Evolutionary conservation across 1,140 invertebrate genomes (phyloP).

Genomic region (Brachystomella parvula): DNA sequence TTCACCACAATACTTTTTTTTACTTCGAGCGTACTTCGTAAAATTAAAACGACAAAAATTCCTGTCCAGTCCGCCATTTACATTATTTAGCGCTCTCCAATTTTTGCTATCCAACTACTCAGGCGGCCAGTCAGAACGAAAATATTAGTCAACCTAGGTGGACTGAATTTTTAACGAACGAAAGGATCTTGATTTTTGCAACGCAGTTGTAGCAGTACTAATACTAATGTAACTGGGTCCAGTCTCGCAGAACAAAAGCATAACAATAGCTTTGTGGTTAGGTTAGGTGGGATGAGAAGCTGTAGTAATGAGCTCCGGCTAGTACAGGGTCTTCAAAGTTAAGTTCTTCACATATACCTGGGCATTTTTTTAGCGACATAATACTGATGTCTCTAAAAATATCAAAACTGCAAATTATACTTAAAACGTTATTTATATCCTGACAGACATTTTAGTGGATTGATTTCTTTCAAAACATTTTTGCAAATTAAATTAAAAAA

Average conservation of each 20-base stretch:
- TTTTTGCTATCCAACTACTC: not conserved
- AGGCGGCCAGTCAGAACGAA: not conserved
- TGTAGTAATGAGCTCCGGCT: not conserved
- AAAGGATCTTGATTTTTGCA: no score
- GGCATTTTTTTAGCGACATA: not conserved
- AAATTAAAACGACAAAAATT: slow-evolving; percentile 6
- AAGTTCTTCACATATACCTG: not conserved
- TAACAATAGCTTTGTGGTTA: not conserved
- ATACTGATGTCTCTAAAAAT: not conserved
- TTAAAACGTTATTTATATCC: not conserved
- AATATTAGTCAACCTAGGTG: not conserved
- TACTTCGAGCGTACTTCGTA: no score
- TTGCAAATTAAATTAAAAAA: no score
- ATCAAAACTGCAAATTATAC: not conserved
- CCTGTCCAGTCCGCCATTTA: slow-evolving; percentile 1
- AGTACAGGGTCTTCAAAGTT: not conserved
- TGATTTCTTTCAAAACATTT: no score
- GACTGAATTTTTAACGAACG: no score
- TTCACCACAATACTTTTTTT: no score
- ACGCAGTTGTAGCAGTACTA: not conserved
- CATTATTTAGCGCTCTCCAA: not conserved
- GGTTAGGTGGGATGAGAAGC: not conserved
- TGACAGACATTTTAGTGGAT: no score
- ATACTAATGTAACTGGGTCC: not conserved
- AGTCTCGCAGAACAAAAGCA: not conserved